Percentiles rank a stretch among this genome's conserved stretches.
These are phyloP conservation scores for Microctenopoma steveboyesi DNA, from an alignment of 2,797 vertebrate species.

Conservation along the genomic window DNA sequence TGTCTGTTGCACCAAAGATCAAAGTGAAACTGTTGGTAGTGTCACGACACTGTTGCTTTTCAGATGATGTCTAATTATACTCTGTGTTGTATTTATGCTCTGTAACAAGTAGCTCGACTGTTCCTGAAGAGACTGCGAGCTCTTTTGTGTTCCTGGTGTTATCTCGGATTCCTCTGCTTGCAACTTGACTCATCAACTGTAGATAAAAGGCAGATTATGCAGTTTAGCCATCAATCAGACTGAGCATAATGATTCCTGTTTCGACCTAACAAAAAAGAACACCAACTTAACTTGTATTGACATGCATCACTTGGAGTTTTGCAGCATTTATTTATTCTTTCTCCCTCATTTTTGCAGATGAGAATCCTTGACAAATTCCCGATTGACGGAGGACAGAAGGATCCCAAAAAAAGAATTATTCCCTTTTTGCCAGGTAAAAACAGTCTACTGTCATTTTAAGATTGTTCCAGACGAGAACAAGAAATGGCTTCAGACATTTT, in stretches of 20 bases:
- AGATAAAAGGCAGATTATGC: conserved; percentile 30
- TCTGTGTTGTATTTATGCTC: conserved; percentile 43
- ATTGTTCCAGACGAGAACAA: conserved; percentile 4
- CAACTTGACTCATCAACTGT: conserved; percentile 34
- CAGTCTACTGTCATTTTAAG: neutral
- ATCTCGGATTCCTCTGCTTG: conserved; percentile 46
- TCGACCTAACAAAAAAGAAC: too few relatives aligned
- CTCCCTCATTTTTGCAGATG: conserved; percentile 83
- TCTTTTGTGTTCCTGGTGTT: conserved; percentile 16
- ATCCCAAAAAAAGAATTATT: conserved; percentile 96
- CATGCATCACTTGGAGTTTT: neutral
- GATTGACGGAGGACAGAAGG: conserved; percentile 95
- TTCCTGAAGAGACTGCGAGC: conserved; percentile 28
- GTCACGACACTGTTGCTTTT: conserved; percentile 50
- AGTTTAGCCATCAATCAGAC: conserved; percentile 13
- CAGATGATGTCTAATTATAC: conserved; percentile 64
- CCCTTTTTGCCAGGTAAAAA: conserved; percentile 93
- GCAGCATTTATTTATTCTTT: conserved; percentile 1
- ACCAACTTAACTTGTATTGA: neutral
- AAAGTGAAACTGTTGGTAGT: conserved; percentile 53
- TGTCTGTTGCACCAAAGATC: conserved; percentile 53
- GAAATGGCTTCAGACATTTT: conserved; percentile 36
- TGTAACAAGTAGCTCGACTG: conserved; percentile 48
- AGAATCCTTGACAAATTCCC: conserved; percentile 96
- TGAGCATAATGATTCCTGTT: neutral